Base-by-base conservation (phyloP, 1,140 invertebrate genomes). In the Caenorhabditis tropicalis region DNA sequence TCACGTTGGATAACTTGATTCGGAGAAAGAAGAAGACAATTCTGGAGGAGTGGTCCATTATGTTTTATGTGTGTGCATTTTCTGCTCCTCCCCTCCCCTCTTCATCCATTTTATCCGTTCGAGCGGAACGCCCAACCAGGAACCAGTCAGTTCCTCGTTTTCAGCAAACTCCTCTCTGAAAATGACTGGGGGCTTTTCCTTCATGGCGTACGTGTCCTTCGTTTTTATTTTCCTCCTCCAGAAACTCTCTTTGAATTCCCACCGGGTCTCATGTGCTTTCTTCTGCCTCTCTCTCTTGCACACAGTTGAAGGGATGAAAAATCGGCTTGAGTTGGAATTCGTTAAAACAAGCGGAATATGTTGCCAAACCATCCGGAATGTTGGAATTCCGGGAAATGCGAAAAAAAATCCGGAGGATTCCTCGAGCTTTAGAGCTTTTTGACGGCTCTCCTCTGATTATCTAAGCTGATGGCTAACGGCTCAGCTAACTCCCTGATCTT, bases 11-110 rank as follows among this genome's bases (percentile, higher is more conserved):
- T 65, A 65, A 33, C 58, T 65, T 65, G 29, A 65, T 65, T 21
- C 2, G 1, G 53, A 29, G n/a, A n/a, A n/a, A n/a, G n/a, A n/a
- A n/a, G n/a, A n/a, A n/a, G n/a, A n/a, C n/a, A n/a, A n/a, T n/a
- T n/a, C n/a, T n/a, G n/a, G n/a, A n/a, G n/a, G n/a, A 33, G n/a
- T 31, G n/a, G 58, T 65, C 58, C 58, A 65, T 65, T 65, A 65
- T 65, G 31, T n/a, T 65, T 36, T 65, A 65, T 16, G 58, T 65
- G 29, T 65, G 33, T 58, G 27, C 53, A 16, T 29, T 31, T 36
- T 36, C 24, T 31, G 10, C 21, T 53, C 21, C 21, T 53, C 21
- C 9, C 10, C 12, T 29, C 24, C 16, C 9, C 27, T 29, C 10
- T 65, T 36, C 33, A 65, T 43, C 36, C 65, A 33, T 74, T 74